phyloP scores from a whole-genome alignment of 2,888 invertebrate genomes.

The Mamestra brassicae region DNA sequence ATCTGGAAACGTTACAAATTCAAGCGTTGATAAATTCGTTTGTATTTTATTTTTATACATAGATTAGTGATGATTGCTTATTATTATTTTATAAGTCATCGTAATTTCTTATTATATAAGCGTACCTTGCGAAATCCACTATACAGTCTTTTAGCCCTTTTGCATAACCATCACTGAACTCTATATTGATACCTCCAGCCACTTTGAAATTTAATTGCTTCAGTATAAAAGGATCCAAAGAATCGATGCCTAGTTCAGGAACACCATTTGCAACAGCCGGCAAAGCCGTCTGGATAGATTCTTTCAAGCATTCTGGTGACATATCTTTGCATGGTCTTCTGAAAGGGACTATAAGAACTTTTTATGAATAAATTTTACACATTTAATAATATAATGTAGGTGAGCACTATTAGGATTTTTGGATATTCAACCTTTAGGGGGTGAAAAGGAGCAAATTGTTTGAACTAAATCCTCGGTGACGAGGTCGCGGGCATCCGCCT shows the following conservation, averaged over 20 bases:
- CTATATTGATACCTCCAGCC: constrained; percentile 73
- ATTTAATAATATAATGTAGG: too few relatives aligned
- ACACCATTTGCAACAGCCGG: constrained; percentile 73
- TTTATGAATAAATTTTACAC: too few relatives aligned
- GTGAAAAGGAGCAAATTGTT: too few relatives aligned
- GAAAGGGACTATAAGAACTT: constrained; percentile 40
- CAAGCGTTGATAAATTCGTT: constrained; percentile 15
- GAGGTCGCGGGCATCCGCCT: too few relatives aligned
- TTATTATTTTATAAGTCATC: constrained; percentile 2
- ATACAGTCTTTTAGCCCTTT: constrained; percentile 76
- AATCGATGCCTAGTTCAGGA: constrained; percentile 72
- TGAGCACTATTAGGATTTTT: too few relatives aligned
- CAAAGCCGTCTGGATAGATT: constrained; percentile 70
- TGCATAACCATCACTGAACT: constrained; percentile 72
- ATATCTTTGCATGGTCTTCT: constrained; percentile 70
- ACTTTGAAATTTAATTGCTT: constrained; percentile 73
- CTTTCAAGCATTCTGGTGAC: constrained; percentile 73
- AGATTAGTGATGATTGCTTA: not conserved
- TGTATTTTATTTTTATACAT: constrained; percentile 3
- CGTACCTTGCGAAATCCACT: constrained; percentile 75
- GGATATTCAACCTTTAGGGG: too few relatives aligned
- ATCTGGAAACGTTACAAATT: constrained; percentile 63
- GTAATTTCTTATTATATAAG: not conserved
- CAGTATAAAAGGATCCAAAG: constrained; percentile 77
- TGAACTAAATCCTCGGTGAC: too few relatives aligned